These are phyloP conservation scores for Pyrocoelia pectoralis DNA, from an alignment of 2,888 invertebrate species.

Conservation along the genomic window DNA sequence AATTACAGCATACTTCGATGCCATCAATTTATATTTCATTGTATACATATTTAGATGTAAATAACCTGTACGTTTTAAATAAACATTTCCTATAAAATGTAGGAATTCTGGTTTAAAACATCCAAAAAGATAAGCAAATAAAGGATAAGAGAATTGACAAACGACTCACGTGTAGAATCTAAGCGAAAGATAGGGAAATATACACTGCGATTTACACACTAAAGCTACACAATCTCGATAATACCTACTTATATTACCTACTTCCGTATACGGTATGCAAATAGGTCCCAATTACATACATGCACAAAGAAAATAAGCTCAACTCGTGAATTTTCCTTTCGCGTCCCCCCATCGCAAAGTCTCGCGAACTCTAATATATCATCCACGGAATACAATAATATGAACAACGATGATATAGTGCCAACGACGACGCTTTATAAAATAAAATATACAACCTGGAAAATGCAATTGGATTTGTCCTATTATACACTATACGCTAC, in stretches of 20 bases:
- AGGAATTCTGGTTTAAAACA: too few species aligned
- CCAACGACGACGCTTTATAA: conserved; percentile 46
- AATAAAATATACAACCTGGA: conserved; percentile 50
- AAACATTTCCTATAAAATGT: too few species aligned
- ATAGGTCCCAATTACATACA: conserved; percentile 26
- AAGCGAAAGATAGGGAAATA: neutral
- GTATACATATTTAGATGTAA: too few species aligned
- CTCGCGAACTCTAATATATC: conserved; percentile 47
- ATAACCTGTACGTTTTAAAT: too few species aligned
- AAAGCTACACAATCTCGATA: conserved; percentile 19
- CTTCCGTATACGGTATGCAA: conserved; percentile 25
- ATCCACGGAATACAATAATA: conserved; percentile 49
- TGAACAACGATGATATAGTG: conserved; percentile 51
- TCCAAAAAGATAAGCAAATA: too few species aligned
- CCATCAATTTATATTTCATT: too few species aligned
- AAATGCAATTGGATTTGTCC: conserved; percentile 45
- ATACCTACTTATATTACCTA: conserved; percentile 12
- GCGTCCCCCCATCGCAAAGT: conserved; percentile 33
- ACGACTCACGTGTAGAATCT: neutral
- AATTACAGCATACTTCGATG: too few species aligned
- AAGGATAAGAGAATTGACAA: too few species aligned
- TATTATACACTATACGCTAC: conserved; percentile 42
- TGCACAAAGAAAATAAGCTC: conserved; percentile 17
- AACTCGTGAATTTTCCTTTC: conserved; percentile 18
- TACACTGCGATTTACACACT: conserved; percentile 1